Base-by-base conservation (phyloP, 2,113 vertebrate species). In the Puntigrus tetrazona region DNA sequence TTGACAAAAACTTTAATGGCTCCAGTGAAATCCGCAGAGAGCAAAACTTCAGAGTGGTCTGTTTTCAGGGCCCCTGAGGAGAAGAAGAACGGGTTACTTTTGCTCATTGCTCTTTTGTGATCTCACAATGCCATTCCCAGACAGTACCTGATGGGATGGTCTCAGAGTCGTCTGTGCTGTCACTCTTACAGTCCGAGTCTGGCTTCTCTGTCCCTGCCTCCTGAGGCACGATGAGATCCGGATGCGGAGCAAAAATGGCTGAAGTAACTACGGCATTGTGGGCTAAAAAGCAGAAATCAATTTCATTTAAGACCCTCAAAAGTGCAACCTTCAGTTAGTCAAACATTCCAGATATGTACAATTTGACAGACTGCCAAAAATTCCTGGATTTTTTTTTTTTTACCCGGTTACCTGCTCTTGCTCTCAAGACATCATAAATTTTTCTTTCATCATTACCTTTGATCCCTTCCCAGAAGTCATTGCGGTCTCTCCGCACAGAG, bases 401-500 rank as follows among this genome's bases (percentile, higher is more conserved):
- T 57, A 36, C 22, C 7, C 4, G 14, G 36, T 34, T 36, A 16
- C 20, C 65, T 69, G 31, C 31, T 6, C 2, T 29, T 34, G 5
- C 67, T 70, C 67, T 41, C 36, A 72, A 9, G n/a, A 13, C 6
- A 3, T 16, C 11, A 27, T 43, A 16, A 0, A 8, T 73, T 45
- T 45, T 45, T 29, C 11, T 69, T 50, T 1, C 6, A 43, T 80
- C 36, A 38, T 91, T 94, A 99, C 98, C 98, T 98, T 99, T 99
- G 92, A 99, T 98, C 52, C 97, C 98, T 93, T 99, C 98, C 98
- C 98, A 99, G 94, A 99, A 99, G 92, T 99, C 98, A 92, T 99
- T 99, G 88, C 97, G 96, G 89, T 99, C 98, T 89, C 98, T 95
- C 82, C 98, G 94, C 81, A 99, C 97, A 11, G 98, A 99, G 22